These are phyloP conservation scores for Nothoprocta pentlandii DNA, from an alignment of 2,113 vertebrate genomes.

Conservation along the genomic window DNA sequence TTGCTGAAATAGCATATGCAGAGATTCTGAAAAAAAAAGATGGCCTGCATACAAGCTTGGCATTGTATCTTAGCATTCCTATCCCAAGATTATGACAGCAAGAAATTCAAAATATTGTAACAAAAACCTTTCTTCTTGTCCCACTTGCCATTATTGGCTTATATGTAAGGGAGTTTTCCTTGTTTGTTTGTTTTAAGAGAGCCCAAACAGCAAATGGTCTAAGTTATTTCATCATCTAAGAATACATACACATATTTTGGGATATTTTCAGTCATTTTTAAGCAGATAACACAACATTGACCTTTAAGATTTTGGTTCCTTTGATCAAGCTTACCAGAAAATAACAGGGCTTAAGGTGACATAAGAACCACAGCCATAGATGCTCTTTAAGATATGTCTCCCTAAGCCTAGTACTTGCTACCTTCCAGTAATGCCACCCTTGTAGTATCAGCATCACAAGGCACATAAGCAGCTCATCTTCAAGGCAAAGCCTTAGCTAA, in stretches of 20 bases:
- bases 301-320: not conserved
- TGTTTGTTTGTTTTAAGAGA: too few species aligned
- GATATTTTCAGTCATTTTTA: not conserved
- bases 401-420: not conserved
- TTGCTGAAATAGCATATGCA: not conserved
- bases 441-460: not conserved
- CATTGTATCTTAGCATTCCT: not conserved
- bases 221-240: not conserved
- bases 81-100: not conserved
- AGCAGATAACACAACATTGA: not conserved
- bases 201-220: not conserved
- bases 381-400: not conserved
- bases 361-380: not conserved
- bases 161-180: not conserved
- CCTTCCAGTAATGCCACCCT: not conserved
- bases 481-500: not conserved
- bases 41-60: not conserved
- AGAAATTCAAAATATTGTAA: not conserved
- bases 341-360: fast-evolving
- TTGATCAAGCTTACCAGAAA: not conserved
- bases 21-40: not conserved
- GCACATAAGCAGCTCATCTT: not conserved
- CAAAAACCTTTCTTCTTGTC: not conserved
- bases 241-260: not conserved
- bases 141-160: not conserved